Conservation (phyloP, 1,140 invertebrate species). For the Nasonia longicornis region DNA sequence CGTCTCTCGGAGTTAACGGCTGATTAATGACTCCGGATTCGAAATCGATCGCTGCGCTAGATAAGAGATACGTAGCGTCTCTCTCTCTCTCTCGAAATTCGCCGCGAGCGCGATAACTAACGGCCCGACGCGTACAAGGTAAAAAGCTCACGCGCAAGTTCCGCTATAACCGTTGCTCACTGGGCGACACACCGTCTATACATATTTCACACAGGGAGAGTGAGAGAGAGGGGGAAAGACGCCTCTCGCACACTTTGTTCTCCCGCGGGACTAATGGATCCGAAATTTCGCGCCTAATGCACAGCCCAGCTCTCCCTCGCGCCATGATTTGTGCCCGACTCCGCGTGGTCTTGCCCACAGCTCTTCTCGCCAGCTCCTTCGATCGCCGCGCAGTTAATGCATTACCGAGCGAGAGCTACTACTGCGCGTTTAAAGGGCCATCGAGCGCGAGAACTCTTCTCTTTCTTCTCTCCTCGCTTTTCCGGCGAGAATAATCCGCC, state of each 20-base stretch:
- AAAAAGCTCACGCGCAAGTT: background rate
- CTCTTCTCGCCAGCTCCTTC: background rate
- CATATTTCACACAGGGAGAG: background rate
- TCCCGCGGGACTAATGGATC: background rate
- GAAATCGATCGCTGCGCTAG: background rate
- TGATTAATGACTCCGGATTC: background rate
- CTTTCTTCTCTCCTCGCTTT: background rate
- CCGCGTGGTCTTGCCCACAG: background rate
- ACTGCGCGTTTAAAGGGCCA: background rate
- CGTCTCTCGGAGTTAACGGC: background rate
- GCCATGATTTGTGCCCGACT: background rate
- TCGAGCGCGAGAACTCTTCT: background rate
- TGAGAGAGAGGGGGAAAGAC: background rate
- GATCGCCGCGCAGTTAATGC: background rate
- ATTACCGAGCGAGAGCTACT: background rate
- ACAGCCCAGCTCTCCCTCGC: background rate
- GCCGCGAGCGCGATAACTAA: background rate
- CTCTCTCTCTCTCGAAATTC: background rate
- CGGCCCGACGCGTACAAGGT: background rate
- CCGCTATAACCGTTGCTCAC: slow-evolving; percentile 4
- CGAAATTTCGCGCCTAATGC: background rate
- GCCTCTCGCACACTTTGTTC: background rate
- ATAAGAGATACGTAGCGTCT: no score
- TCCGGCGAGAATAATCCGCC: background rate
- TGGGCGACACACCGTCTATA: background rate